These are phyloP conservation scores for Gasterosteus aculeatus DNA, from an alignment of 2,113 vertebrate species.

Conservation along the genomic window DNA sequence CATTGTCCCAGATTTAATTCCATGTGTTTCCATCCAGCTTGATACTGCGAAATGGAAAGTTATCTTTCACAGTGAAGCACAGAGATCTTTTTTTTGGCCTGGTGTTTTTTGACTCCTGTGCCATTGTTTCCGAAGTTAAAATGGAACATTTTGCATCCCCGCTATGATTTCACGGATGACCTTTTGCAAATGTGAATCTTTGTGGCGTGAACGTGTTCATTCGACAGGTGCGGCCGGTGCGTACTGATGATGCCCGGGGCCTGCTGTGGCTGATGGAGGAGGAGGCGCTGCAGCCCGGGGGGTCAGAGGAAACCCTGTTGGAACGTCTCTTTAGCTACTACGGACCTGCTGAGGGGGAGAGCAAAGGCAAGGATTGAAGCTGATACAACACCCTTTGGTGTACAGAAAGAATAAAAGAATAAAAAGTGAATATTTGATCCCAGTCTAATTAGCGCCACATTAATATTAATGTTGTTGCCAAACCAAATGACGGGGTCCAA, in stretches of 20 bases:
- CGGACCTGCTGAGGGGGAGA: conserved; percentile 89
- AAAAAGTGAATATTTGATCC: conserved; percentile 9
- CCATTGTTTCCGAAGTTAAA: background rate
- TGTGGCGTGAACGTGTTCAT: conserved; percentile 13
- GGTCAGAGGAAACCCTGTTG: conserved; percentile 88
- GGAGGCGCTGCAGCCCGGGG: conserved; percentile 88
- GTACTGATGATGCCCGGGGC: conserved; percentile 90
- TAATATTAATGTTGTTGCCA: conserved; percentile 2
- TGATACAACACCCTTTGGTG: background rate
- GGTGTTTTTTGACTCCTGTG: background rate
- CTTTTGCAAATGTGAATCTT: conserved; percentile 1
- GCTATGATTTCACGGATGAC: background rate
- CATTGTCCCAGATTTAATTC: too few relatives aligned
- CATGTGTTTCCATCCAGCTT: too few relatives aligned
- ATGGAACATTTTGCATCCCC: background rate
- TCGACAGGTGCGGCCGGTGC: conserved; percentile 86
- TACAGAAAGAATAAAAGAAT: background rate
- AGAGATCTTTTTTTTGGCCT: background rate
- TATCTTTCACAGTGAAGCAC: background rate
- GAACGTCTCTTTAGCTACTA: conserved; percentile 94
- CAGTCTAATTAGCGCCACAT: background rate
- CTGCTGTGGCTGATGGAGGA: conserved; percentile 97
- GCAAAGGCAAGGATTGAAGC: conserved; percentile 81
- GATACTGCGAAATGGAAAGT: background rate
- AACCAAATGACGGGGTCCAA: background rate